A percentile compares a stretch with the other conserved stretches of the same genome.
phyloP scores from a whole-genome alignment of 2,113 vertebrate genomes.

The Bambusicola thoracicus region DNA sequence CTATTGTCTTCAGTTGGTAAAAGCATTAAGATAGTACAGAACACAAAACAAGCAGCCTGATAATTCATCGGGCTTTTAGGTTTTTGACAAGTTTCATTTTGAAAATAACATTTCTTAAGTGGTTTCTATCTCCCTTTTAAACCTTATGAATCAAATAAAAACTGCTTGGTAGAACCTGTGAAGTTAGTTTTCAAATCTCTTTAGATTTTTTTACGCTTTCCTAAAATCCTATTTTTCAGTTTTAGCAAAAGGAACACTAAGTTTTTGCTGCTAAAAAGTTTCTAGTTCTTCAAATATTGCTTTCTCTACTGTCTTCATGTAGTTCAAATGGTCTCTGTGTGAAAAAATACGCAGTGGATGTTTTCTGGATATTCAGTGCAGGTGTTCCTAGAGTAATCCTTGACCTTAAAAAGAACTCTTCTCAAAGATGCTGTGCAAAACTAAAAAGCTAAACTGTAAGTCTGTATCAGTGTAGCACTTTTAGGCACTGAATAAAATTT shows the following conservation, averaged over 20 bases:
- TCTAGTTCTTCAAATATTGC: conserved; percentile 36
- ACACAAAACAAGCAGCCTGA: background rate
- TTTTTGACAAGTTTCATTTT: conserved; percentile 18
- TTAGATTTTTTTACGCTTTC: conserved; percentile 9
- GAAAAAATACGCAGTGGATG: background rate
- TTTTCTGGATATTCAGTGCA: background rate
- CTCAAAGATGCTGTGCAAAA: background rate
- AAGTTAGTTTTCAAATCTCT: conserved; percentile 18
- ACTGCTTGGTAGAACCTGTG: conserved; percentile 8
- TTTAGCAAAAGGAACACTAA: conserved; percentile 51
- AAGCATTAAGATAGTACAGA: conserved; percentile 32
- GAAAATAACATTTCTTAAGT: conserved; percentile 4
- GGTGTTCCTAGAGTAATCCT: background rate
- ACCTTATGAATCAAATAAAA: background rate
- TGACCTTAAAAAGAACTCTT: background rate
- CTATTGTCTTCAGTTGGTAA: conserved; percentile 2
- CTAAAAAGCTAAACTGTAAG: background rate
- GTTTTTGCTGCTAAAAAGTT: conserved; percentile 58
- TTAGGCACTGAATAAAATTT: background rate
- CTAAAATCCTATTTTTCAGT: conserved; percentile 24
- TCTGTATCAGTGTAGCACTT: background rate
- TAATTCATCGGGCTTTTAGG: background rate
- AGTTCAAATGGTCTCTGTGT: background rate
- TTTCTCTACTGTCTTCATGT: conserved; percentile 17
- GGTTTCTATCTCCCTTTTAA: background rate